Evolutionary conservation across 2,888 invertebrate genomes (phyloP).

Genomic region (Eilema sororculum): DNA sequence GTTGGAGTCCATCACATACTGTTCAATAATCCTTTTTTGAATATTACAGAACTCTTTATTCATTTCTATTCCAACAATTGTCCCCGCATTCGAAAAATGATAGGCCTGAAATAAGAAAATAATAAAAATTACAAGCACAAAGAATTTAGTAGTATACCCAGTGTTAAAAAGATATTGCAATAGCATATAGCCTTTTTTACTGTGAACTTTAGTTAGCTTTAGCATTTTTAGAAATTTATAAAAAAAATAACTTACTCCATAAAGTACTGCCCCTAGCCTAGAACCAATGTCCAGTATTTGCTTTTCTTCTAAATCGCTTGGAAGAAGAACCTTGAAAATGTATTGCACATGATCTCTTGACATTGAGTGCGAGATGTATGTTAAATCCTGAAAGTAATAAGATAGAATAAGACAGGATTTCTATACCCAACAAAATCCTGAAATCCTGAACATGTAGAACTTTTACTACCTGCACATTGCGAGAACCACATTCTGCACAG

Average conservation of each 20-base stretch:
- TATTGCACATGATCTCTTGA: slow-evolving; percentile 87
- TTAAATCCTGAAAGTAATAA: slow-evolving; percentile 76
- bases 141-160: background rate
- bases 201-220: background rate
- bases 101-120: slow-evolving; percentile 84
- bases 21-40: slow-evolving; percentile 86
- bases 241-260: slow-evolving; percentile 84
- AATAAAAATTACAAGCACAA: slow-evolving; percentile 5
- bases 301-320: slow-evolving; percentile 86
- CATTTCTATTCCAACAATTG: slow-evolving; percentile 90
- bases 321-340: slow-evolving; percentile 88
- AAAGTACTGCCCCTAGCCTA: slow-evolving; percentile 89
- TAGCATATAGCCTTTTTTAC: background rate
- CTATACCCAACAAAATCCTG: background rate
- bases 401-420: background rate
- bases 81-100: slow-evolving; percentile 85
- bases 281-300: slow-evolving; percentile 90
- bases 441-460: background rate
- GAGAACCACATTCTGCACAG: slow-evolving; percentile 75
- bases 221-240: background rate
- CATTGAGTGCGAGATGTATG: slow-evolving; percentile 89
- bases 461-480: slow-evolving; percentile 66
- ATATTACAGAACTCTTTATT: slow-evolving; percentile 89
- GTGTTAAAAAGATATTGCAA: background rate
- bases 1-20: slow-evolving; percentile 82